A percentile compares a stretch with the other conserved stretches of the same genome.
Conservation (phyloP, 2,888 invertebrate species). For the Pseudoips prasinana region DNA sequence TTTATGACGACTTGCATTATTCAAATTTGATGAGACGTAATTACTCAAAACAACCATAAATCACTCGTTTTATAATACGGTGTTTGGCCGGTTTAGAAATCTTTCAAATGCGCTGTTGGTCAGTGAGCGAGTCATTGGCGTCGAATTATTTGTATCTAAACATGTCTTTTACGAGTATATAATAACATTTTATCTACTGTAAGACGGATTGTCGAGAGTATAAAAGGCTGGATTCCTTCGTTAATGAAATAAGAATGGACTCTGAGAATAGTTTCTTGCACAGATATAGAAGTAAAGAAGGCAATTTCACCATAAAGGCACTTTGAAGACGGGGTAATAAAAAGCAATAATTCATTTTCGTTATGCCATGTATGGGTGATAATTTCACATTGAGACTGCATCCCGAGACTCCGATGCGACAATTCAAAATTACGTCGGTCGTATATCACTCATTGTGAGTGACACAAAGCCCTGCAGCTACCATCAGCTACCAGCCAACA, state of each 20-base stretch:
- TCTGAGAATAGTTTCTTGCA: constrained; percentile 34
- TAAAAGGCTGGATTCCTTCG: constrained; percentile 32
- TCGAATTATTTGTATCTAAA: constrained; percentile 53
- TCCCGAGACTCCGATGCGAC: constrained; percentile 63
- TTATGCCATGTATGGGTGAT: constrained; percentile 78
- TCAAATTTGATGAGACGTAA: constrained; percentile 80
- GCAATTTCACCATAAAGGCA: constrained; percentile 54
- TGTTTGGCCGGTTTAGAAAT: constrained; percentile 64
- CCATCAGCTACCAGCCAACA: constrained; percentile 66
- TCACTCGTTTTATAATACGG: constrained; percentile 69
- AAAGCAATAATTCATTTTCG: constrained; percentile 80
- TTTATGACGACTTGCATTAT: constrained; percentile 76
- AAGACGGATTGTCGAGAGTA: constrained; percentile 43
- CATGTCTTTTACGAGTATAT: constrained; percentile 59
- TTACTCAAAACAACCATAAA: constrained; percentile 79
- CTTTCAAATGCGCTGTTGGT: constrained; percentile 50
- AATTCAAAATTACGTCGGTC: constrained; percentile 76
- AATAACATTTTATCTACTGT: constrained; percentile 56
- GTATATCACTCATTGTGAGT: constrained; percentile 81
- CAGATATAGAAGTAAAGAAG: constrained; percentile 43
- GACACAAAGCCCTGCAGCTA: constrained; percentile 70
- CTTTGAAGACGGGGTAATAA: constrained; percentile 57
- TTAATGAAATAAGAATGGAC: constrained; percentile 41
- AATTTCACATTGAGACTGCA: constrained; percentile 71
- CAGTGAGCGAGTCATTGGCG: constrained; percentile 66